These are phyloP conservation scores for Calephelis virginiensis DNA, from an alignment of 1,140 invertebrate genomes.

Conservation along the genomic window DNA sequence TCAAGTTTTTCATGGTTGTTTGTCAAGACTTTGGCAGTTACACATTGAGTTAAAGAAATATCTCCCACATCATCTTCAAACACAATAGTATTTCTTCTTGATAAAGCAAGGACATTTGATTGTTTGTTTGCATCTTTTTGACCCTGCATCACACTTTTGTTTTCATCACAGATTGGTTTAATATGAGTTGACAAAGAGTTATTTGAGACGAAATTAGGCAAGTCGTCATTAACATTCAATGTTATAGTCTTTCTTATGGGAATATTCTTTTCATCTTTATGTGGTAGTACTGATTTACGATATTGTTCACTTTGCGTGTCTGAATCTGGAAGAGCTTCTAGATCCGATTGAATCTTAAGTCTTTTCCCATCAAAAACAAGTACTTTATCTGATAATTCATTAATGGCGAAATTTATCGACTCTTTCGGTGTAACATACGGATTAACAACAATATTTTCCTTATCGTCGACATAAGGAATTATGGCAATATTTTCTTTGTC, in stretches of 20 bases:
- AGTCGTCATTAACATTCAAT: conserved; percentile 51
- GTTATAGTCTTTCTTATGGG: conserved; percentile 51
- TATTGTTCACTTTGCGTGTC: conserved; percentile 27
- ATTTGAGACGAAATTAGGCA: conserved; percentile 46
- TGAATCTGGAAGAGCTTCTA: conserved; percentile 22
- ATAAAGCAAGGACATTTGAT: not conserved
- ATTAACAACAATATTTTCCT: conserved; percentile 63
- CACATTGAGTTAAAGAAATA: conserved; percentile 39
- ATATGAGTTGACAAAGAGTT: conserved; percentile 11
- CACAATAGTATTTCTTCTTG: conserved; percentile 31
- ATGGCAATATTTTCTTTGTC: conserved; percentile 66
- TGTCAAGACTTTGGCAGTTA: conserved; percentile 31
- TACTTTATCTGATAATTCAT: conserved; percentile 50
- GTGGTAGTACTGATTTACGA: conserved; percentile 31
- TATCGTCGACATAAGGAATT: conserved; percentile 57
- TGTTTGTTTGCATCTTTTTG: not conserved
- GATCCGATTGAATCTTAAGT: conserved; percentile 50
- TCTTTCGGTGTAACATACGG: conserved; percentile 51
- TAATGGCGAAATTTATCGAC: conserved; percentile 50
- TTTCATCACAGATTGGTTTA: not conserved
- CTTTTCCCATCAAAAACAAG: conserved; percentile 65
- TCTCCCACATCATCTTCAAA: conserved; percentile 34
- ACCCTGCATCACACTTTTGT: not conserved
- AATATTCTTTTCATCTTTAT: conserved; percentile 18
- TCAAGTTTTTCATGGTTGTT: conserved; percentile 24